phyloP scores from a whole-genome alignment of 2,113 vertebrate species.

The Aythya baeri region DNA sequence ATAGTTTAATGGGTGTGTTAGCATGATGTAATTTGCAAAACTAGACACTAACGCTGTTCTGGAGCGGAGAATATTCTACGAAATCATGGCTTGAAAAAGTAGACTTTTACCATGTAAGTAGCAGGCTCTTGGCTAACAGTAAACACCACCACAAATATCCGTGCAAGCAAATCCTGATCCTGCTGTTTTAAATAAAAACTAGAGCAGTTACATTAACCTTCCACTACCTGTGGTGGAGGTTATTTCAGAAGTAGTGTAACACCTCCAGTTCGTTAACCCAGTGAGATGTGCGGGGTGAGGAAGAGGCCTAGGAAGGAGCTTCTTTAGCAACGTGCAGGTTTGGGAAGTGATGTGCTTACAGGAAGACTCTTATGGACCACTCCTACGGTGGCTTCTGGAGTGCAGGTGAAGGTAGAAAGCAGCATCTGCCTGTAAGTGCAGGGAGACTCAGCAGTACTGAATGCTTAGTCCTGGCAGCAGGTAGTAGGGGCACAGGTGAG shows the following conservation, averaged over 20 bases:
- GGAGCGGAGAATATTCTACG: background rate
- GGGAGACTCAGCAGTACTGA: background rate
- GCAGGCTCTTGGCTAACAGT: background rate
- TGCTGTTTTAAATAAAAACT: background rate
- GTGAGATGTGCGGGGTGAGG: background rate
- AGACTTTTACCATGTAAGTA: background rate
- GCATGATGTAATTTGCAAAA: background rate
- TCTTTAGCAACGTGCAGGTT: background rate
- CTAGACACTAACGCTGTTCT: fast-evolving
- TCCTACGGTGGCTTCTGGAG: background rate
- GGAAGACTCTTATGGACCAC: fast-evolving
- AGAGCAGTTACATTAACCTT: background rate
- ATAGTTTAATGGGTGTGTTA: background rate
- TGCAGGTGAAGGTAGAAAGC: background rate
- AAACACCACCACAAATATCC: background rate
- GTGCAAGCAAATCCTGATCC: background rate
- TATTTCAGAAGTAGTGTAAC: background rate
- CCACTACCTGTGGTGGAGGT: background rate
- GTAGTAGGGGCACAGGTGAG: background rate
- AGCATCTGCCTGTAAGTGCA: background rate
- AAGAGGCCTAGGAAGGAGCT: background rate
- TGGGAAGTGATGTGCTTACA: background rate
- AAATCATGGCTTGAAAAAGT: background rate
- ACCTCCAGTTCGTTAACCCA: background rate
- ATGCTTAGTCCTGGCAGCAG: background rate